A percentile compares a stretch with the other conserved stretches of the same genome.
These are phyloP conservation scores for Rhynchotus rufescens DNA, from an alignment of 2,797 vertebrate genomes.

Conservation along the genomic window DNA sequence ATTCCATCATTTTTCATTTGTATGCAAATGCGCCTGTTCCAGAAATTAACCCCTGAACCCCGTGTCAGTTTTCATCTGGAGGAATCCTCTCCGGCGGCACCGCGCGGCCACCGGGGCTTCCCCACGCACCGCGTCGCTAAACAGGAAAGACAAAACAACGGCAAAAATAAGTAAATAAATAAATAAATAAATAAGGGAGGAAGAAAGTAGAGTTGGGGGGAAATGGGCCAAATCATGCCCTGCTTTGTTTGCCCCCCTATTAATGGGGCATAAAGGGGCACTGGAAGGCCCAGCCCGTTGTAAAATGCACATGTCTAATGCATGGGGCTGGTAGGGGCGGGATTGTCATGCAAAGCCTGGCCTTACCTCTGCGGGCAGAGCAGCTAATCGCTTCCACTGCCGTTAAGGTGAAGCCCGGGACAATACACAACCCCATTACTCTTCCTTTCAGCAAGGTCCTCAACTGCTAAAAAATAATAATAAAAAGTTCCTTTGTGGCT, in stretches of 20 bases:
- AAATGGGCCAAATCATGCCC: slow-evolving; percentile 77
- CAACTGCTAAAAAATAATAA: slow-evolving; percentile 48
- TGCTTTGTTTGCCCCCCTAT: slow-evolving; percentile 84
- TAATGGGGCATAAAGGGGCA: slow-evolving; percentile 76
- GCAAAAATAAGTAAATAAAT: background rate
- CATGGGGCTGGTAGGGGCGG: slow-evolving; percentile 22
- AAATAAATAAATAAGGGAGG: background rate
- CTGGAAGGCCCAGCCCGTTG: slow-evolving; percentile 68
- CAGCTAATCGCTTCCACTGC: slow-evolving; percentile 77
- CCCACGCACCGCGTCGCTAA: slow-evolving; percentile 68
- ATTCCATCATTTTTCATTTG: slow-evolving; percentile 99
- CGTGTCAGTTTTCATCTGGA: slow-evolving; percentile 96
- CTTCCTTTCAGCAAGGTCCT: slow-evolving; percentile 81
- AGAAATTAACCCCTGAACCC: slow-evolving; percentile 99
- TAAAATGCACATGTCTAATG: slow-evolving; percentile 82
- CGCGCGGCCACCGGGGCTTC: slow-evolving; percentile 76
- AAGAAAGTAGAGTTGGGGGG: slow-evolving; percentile 53
- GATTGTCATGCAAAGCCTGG: slow-evolving; percentile 82
- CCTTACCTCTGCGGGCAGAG: slow-evolving; percentile 70
- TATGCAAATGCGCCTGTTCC: slow-evolving; percentile 98
- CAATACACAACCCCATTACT: slow-evolving; percentile 82
- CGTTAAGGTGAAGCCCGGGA: slow-evolving; percentile 83
- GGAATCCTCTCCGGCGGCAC: slow-evolving; percentile 82
- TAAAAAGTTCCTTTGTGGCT: slow-evolving; percentile 84
- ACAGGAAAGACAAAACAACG: background rate